Percentiles rank a stretch among this genome's conserved stretches.
phyloP scores from a whole-genome alignment of 2,113 vertebrate species.

The Myodes glareolus region DNA sequence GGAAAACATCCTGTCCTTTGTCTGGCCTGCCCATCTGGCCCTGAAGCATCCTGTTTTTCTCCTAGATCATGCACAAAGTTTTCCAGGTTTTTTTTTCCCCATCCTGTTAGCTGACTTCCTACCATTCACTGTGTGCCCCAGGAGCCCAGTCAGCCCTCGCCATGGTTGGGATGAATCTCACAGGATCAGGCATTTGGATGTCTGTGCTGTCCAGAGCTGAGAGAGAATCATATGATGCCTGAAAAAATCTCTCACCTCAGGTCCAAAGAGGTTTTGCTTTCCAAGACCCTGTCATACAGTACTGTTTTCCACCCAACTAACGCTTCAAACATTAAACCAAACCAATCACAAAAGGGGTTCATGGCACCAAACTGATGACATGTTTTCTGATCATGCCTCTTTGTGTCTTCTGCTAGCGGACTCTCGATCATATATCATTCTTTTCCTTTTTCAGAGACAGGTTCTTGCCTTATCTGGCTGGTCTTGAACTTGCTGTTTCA shows the following conservation, averaged over 20 bases:
- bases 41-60: background rate
- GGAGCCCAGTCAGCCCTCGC: too few relatives aligned
- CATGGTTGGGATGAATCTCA: background rate
- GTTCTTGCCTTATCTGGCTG: background rate
- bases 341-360: accelerated
- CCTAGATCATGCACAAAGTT: background rate
- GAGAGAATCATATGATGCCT: background rate
- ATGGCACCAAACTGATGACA: background rate
- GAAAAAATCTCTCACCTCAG: background rate
- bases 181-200: background rate
- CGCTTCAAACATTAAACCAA: background rate
- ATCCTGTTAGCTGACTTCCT: background rate
- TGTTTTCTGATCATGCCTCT: background rate
- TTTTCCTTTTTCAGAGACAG: background rate
- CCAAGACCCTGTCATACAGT: too few relatives aligned
- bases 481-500: background rate
- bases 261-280: background rate
- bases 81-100: background rate
- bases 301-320: too few relatives aligned
- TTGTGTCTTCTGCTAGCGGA: background rate
- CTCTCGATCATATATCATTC: background rate
- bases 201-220: background rate
- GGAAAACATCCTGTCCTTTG: background rate
- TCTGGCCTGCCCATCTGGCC: background rate
- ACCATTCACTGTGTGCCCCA: background rate